Evolutionary conservation across 2,888 invertebrate species (phyloP).

Genomic region (Nipponacmea schrenckii): DNA sequence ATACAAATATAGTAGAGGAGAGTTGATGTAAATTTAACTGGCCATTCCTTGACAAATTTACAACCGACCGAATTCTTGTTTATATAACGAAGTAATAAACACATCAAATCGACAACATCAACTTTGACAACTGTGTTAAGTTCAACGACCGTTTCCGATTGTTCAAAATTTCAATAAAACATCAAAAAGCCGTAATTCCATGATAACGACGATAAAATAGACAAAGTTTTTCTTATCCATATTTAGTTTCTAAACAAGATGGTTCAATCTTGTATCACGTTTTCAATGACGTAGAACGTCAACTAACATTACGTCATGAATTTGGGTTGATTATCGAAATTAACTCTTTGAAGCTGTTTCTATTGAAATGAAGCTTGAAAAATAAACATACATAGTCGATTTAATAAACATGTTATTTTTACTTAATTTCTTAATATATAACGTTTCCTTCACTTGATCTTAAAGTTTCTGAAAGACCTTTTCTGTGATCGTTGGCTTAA

Average conservation of each 20-base stretch:
- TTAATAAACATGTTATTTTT: too few relatives aligned
- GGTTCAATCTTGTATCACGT: not conserved
- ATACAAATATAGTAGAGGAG: too few relatives aligned
- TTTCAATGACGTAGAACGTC: not conserved
- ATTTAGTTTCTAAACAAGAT: not conserved
- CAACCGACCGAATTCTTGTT: not conserved
- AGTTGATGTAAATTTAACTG: conserved; percentile 1
- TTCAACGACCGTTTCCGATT: too few relatives aligned
- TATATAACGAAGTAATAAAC: not conserved
- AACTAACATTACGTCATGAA: conserved; percentile 2
- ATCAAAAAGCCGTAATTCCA: too few relatives aligned
- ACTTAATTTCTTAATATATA: too few relatives aligned
- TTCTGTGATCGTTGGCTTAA: too few relatives aligned
- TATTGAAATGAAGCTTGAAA: too few relatives aligned
- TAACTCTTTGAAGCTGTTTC: not conserved
- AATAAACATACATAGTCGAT: too few relatives aligned
- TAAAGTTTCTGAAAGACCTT: too few relatives aligned
- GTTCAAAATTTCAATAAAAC: too few relatives aligned
- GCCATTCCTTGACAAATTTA: conserved; percentile 3
- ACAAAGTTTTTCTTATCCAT: not conserved
- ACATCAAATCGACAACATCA: not conserved
- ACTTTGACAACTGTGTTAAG: too few relatives aligned
- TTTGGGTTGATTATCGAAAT: not conserved
- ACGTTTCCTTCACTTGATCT: too few relatives aligned
- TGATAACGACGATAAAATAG: not conserved